Base-by-base conservation (phyloP, 2,797 vertebrate genomes). In the Halcyon badia region DNA sequence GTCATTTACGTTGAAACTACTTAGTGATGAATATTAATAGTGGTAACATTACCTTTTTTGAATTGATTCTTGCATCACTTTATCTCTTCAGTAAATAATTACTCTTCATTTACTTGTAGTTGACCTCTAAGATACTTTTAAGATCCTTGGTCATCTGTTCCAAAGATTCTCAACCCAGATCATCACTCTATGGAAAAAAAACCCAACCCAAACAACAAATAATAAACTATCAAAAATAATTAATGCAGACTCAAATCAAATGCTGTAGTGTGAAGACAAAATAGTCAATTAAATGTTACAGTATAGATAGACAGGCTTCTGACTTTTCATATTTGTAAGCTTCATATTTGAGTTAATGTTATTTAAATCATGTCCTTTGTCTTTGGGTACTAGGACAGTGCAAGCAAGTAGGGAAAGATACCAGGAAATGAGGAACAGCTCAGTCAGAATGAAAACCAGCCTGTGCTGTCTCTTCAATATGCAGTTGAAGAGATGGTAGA, bases 401-500 rank as follows among this genome's bases (percentile, higher is more conserved):
- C 42, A 65, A 24, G 8, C 17, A 9, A 15, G 83, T 9, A 10
- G 37, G 42, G 60, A 25, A 18, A 14, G 64, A 14, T 20, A 14
- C 31, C n/a, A 3, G 62, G 46, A 17, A 16, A 14, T 24, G 41
- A 84, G 82, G 39, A 87, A 16, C 15, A 35, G 33, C 61, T 77
- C 35, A 1, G 10, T 6, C 21, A 33, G 48, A 56, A 64, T 1
- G 15, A 62, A 31, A 35, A 22, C 14, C 3, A 21, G 10, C 1
- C 2, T 26, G 2, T 44, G 37, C 51, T 71, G 48, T 25, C 41
- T 68, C 49, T 83, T 61, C 48, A 26, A 0, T 19, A 39, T 35
- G 8, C 21, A 17, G 12, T 5, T 60, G 51, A 22, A 26, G 64
- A 76, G 24, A 10, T 60, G 39, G 42, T 26, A 30, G 56, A 62